Conservation (phyloP, 2,888 invertebrate species). For the Limnephilus marmoratus region DNA sequence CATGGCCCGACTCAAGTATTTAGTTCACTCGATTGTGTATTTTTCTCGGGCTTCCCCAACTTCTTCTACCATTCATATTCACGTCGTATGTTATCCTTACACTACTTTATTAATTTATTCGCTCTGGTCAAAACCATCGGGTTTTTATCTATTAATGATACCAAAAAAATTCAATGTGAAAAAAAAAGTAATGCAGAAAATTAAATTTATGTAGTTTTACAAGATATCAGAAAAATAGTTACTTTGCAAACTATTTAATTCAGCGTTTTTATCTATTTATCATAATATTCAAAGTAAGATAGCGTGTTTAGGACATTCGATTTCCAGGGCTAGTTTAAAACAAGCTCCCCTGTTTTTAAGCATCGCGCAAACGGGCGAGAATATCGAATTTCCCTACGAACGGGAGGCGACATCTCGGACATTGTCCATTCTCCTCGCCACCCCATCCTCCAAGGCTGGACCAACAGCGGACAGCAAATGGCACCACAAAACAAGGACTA, state of each 20-base stretch:
- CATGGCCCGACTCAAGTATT: too few relatives aligned
- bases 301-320: not conserved
- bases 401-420: constrained; percentile 44
- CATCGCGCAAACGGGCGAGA: constrained; percentile 40
- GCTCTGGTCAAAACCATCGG: too few relatives aligned
- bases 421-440: constrained; percentile 25
- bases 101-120: too few relatives aligned
- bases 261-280: not conserved
- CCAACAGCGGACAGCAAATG: not conserved
- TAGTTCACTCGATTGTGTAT: too few relatives aligned
- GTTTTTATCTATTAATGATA: too few relatives aligned
- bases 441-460: not conserved
- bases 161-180: too few relatives aligned
- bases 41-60: too few relatives aligned
- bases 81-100: too few relatives aligned
- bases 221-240: not conserved
- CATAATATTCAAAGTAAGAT: constrained; percentile 21
- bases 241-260: not conserved
- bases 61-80: too few relatives aligned
- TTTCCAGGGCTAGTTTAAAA: constrained; percentile 28
- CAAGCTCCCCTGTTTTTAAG: constrained; percentile 40
- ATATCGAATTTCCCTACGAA: constrained; percentile 47
- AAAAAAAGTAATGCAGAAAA: not conserved
- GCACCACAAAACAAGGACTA: not conserved
- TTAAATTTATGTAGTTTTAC: not conserved